Evolutionary conservation across 2,797 vertebrate species (phyloP).

Genomic region (Xerus rutilus): DNA sequence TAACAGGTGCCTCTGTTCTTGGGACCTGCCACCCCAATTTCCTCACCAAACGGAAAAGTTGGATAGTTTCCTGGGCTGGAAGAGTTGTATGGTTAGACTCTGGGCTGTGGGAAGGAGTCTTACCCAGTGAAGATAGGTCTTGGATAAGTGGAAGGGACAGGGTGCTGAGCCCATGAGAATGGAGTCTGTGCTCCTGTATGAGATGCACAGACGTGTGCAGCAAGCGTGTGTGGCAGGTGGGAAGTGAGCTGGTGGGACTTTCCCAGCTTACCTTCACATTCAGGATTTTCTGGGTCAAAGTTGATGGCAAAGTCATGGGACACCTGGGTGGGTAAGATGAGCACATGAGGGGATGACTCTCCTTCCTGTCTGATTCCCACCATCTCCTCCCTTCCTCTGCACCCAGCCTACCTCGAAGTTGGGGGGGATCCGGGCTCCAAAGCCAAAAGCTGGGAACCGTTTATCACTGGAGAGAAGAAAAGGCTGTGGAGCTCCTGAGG

Average conservation of each 20-base stretch:
- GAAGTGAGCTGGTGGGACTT: background rate
- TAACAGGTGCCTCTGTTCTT: background rate
- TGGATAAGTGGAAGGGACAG: background rate
- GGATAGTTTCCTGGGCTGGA: background rate
- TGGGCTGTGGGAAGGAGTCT: background rate
- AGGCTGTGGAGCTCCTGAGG: background rate
- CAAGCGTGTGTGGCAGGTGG: too few relatives aligned
- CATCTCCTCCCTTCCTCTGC: background rate
- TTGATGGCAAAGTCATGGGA: slow-evolving; percentile 95
- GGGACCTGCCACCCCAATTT: background rate
- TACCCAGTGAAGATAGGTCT: background rate
- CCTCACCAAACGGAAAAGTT: background rate
- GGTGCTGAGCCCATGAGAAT: background rate
- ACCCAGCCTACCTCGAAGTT: slow-evolving; percentile 91
- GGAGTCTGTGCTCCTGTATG: background rate
- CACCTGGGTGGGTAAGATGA: slow-evolving; percentile 86
- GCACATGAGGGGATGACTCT: background rate
- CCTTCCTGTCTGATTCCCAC: background rate
- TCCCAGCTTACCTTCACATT: slow-evolving; percentile 91
- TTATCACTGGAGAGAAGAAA: slow-evolving; percentile 90
- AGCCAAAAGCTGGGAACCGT: slow-evolving; percentile 94
- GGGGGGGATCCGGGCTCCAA: slow-evolving; percentile 92
- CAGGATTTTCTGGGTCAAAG: slow-evolving; percentile 93
- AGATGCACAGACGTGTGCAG: background rate
- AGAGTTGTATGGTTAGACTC: background rate